These are phyloP conservation scores for Cerceris rybyensis DNA, from an alignment of 2,888 invertebrate species.

Conservation along the genomic window DNA sequence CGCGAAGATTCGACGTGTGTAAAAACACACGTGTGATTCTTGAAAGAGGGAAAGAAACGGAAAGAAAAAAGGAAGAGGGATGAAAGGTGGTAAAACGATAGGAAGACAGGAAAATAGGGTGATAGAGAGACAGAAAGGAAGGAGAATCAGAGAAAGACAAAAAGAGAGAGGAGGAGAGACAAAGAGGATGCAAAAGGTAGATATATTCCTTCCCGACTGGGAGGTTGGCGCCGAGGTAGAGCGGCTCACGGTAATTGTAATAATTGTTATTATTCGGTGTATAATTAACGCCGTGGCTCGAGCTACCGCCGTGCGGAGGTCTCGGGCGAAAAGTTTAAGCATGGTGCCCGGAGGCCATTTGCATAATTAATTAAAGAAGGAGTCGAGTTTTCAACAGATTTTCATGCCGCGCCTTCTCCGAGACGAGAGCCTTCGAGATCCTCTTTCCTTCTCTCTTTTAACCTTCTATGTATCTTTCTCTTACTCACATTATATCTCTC, in stretches of 20 bases:
- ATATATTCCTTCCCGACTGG: conserved; percentile 45
- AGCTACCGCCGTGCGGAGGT: conserved; percentile 62
- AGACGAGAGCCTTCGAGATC: conserved; percentile 51
- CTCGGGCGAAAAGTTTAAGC: conserved; percentile 78
- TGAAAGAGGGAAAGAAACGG: no score
- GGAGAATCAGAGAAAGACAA: no score
- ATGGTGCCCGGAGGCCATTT: conserved; percentile 77
- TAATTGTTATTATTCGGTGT: conserved; percentile 80
- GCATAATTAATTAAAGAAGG: conserved; percentile 80
- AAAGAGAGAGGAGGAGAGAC: not conserved
- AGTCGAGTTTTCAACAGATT: conserved; percentile 78
- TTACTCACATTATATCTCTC: not conserved
- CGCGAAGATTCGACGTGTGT: conserved; percentile 20
- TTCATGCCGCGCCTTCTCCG: conserved; percentile 68
- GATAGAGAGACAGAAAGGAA: no score
- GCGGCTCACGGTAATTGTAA: conserved; percentile 75
- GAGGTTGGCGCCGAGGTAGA: conserved; percentile 32
- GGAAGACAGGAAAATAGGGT: no score
- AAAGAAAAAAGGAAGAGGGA: no score
- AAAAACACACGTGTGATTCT: not conserved
- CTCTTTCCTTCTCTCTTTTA: conserved; percentile 15
- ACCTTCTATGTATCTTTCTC: not conserved
- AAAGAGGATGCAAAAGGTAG: conserved; percentile 15
- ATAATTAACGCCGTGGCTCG: conserved; percentile 77
- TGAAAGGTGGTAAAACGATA: no score